These are phyloP conservation scores for Lagocephalus sceleratus DNA, from an alignment of 2,797 vertebrate genomes.

Conservation along the genomic window DNA sequence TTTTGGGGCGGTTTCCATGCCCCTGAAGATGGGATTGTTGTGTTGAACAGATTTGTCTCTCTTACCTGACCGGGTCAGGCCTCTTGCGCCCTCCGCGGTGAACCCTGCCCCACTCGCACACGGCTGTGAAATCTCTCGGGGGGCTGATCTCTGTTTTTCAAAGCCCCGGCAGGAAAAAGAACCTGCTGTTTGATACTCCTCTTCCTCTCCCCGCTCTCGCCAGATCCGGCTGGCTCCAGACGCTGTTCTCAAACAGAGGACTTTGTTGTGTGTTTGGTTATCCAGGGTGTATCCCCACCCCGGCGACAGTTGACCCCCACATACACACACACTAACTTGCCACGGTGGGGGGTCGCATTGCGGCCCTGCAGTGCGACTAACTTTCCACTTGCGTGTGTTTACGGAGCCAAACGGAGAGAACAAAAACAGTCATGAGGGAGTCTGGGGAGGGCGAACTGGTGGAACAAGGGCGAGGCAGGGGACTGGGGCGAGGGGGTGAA, in stretches of 20 bases:
- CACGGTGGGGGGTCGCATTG: background rate
- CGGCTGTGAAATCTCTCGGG: constrained; percentile 66
- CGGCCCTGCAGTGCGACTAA: constrained; percentile 10
- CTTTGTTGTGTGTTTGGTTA: constrained; percentile 9
- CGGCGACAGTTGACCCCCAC: constrained; percentile 2
- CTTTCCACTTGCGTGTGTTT: background rate
- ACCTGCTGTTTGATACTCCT: constrained; percentile 66
- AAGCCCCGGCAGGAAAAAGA: constrained; percentile 57
- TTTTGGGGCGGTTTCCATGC: too few species aligned
- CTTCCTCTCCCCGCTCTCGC: constrained; percentile 61
- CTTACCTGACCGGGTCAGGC: background rate
- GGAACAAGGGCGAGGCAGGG: constrained; percentile 24
- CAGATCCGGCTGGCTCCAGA: constrained; percentile 51
- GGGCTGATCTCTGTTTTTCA: constrained; percentile 51
- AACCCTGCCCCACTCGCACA: constrained; percentile 46
- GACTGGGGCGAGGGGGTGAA: constrained; percentile 39
- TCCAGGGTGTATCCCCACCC: constrained; percentile 20
- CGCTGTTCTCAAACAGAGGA: constrained; percentile 32
- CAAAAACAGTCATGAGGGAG: constrained; percentile 10
- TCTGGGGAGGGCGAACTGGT: too few species aligned
- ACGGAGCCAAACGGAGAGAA: constrained; percentile 8
- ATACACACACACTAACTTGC: constrained; percentile 10
- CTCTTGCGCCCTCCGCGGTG: background rate
- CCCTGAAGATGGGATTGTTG: too few species aligned
- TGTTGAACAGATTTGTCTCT: too few species aligned